Conservation (phyloP, 2,888 invertebrate genomes). For the Xestia xanthographa region DNA sequence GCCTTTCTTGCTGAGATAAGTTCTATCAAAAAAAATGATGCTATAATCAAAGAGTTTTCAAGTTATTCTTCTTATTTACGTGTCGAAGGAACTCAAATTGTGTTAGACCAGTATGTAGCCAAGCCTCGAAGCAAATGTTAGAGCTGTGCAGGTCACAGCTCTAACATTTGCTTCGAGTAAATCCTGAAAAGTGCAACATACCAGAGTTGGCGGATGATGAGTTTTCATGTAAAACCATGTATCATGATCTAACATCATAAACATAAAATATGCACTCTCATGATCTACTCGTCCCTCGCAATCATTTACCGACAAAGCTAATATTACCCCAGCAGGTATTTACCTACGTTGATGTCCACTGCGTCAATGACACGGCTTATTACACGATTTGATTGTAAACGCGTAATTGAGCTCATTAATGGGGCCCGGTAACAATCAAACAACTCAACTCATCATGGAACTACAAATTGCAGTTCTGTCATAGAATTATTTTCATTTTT, state of each 20-base stretch:
- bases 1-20: not conserved
- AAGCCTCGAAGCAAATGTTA: too few species aligned
- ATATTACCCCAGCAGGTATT: constrained; percentile 14
- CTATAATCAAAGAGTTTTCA: not conserved
- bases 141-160: too few species aligned
- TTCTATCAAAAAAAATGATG: not conserved
- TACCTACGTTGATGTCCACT: constrained; percentile 5
- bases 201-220: not conserved
- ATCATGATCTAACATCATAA: not conserved
- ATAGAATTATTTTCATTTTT: not conserved
- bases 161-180: too few species aligned
- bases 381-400: constrained; percentile 55
- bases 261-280: not conserved
- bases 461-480: not conserved
- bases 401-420: constrained; percentile 42
- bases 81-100: too few species aligned
- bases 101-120: too few species aligned
- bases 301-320: not conserved
- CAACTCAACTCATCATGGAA: constrained; percentile 24
- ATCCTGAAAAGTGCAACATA: not conserved
- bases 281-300: not conserved
- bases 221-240: not conserved
- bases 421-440: not conserved
- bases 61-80: too few species aligned
- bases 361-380: constrained; percentile 53